Evolutionary conservation across 2,113 vertebrate genomes (phyloP).

Genomic region (Amazona vittata): DNA sequence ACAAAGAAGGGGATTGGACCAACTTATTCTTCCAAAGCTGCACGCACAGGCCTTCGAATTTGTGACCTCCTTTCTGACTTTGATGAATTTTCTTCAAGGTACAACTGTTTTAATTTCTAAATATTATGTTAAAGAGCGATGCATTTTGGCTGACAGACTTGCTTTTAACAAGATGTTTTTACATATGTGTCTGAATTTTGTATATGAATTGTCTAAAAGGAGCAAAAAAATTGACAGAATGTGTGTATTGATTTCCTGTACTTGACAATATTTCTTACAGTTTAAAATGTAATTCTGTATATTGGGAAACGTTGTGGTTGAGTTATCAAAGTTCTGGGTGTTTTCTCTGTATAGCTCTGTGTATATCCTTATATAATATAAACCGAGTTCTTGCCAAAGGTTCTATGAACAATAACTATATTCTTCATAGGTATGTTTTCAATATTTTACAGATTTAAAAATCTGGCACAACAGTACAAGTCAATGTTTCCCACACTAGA

Average conservation of each 20-base stretch:
- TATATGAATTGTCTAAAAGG: background rate
- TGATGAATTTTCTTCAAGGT: conserved; percentile 92
- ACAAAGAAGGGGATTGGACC: conserved; percentile 98
- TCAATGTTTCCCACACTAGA: conserved; percentile 92
- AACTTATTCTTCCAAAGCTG: conserved; percentile 94
- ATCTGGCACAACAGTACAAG: conserved; percentile 90
- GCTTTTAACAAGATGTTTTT: background rate
- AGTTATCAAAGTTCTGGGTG: background rate
- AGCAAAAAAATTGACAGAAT: background rate
- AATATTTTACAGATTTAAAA: conserved; percentile 86
- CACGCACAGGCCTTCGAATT: conserved; percentile 91
- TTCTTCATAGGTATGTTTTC: background rate
- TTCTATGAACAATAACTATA: background rate
- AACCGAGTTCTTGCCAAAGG: background rate
- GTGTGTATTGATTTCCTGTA: background rate
- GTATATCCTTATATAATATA: background rate
- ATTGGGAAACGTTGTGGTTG: background rate
- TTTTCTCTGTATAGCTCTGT: background rate
- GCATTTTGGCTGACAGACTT: background rate
- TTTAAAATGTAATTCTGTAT: background rate
- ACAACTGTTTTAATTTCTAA: background rate
- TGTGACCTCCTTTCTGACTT: conserved; percentile 96
- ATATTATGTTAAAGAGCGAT: background rate
- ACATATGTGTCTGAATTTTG: background rate
- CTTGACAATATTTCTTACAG: background rate